phyloP scores from a whole-genome alignment of 2,797 vertebrate species.

The Rachycentron canadum region DNA sequence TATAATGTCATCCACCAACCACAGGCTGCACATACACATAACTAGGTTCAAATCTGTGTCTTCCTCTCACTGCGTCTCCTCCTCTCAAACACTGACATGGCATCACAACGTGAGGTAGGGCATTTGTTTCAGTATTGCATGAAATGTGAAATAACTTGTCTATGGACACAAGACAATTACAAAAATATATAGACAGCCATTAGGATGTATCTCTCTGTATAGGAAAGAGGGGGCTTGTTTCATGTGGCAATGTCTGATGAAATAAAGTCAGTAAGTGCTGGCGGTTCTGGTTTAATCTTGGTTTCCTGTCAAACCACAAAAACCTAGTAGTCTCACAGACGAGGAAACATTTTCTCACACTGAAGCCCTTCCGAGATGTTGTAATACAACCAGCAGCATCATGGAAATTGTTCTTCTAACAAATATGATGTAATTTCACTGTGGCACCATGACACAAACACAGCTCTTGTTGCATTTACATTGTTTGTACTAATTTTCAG shows the following conservation, averaged over 20 bases:
- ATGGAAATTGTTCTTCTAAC: conserved; percentile 25
- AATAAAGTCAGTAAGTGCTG: conserved; percentile 38
- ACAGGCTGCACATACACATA: neutral
- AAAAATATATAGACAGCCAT: neutral
- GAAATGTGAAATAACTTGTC: neutral
- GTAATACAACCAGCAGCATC: conserved; percentile 5
- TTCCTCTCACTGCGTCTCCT: neutral
- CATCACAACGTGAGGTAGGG: neutral
- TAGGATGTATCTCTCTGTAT: neutral
- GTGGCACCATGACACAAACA: neutral
- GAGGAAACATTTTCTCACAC: conserved; percentile 21
- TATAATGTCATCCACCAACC: conserved; percentile 19
- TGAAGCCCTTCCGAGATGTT: conserved; percentile 40
- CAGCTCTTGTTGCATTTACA: neutral
- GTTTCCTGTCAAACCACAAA: conserved; percentile 75
- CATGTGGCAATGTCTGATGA: conserved; percentile 55
- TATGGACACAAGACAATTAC: neutral
- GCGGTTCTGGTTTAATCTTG: conserved; percentile 54
- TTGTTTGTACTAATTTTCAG: conserved; percentile 5
- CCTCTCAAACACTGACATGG: neutral
- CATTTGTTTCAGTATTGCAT: neutral
- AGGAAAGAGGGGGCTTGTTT: conserved; percentile 43
- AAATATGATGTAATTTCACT: neutral
- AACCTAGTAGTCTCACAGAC: conserved; percentile 24
- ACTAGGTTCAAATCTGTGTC: conserved; percentile 9